These are phyloP conservation scores for Alexandromys fortis DNA, from an alignment of 2,113 vertebrate genomes.

Conservation along the genomic window DNA sequence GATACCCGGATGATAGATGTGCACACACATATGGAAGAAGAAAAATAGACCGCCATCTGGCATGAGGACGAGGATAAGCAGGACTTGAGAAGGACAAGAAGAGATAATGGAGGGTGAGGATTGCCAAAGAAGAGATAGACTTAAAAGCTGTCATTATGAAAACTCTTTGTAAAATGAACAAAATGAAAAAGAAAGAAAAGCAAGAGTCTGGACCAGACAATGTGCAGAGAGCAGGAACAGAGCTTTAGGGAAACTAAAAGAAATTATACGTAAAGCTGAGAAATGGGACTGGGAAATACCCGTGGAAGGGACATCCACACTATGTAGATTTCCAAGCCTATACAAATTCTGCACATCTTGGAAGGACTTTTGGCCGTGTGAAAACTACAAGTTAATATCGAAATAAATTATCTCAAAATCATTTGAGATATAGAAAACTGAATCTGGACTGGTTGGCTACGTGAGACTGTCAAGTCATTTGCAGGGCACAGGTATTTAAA, in stretches of 20 bases:
- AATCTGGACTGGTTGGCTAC: background rate
- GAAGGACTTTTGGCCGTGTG: too few species aligned
- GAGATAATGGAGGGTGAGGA: background rate
- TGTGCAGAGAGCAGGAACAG: rapidly evolving
- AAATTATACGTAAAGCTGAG: background rate
- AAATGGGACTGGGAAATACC: rapidly evolving
- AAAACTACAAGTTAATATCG: background rate
- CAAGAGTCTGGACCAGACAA: rapidly evolving
- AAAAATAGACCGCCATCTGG: background rate
- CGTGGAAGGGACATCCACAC: rapidly evolving
- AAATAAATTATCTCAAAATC: background rate
- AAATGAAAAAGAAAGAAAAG: background rate
- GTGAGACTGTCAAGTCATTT: background rate
- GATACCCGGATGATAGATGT: background rate
- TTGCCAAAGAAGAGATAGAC: background rate
- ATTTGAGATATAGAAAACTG: background rate
- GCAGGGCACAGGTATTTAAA: background rate
- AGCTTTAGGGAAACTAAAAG: too few species aligned
- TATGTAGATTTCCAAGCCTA: too few species aligned
- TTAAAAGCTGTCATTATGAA: background rate
- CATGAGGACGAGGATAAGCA: background rate
- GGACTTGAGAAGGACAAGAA: too few species aligned
- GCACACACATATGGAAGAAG: too few species aligned
- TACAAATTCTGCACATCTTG: too few species aligned
- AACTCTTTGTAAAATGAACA: background rate